Evolutionary conservation across 1,140 invertebrate genomes (phyloP).

Genomic region (Hyles euphorbiae): DNA sequence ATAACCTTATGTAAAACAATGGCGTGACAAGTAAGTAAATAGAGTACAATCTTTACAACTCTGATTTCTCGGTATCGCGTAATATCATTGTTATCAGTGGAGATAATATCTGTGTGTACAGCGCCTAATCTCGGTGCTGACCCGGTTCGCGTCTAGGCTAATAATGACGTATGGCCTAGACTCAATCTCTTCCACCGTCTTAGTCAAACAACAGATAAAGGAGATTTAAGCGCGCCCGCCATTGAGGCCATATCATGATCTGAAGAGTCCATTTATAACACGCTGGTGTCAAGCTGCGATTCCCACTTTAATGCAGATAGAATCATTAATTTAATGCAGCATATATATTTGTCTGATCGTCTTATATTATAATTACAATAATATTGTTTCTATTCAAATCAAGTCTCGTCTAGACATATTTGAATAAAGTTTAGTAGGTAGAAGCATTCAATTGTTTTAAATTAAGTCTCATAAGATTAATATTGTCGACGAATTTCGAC

Average conservation of each 20-base stretch:
- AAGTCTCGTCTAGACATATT: no score
- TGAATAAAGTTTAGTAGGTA: no score
- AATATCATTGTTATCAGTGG: slow-evolving; percentile 45
- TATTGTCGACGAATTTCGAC: no score
- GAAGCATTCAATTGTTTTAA: no score
- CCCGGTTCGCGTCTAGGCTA: slow-evolving; percentile 56
- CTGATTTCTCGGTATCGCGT: slow-evolving; percentile 50
- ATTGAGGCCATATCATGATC: slow-evolving; percentile 32
- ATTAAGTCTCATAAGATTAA: no score
- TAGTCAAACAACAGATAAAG: slow-evolving; percentile 58
- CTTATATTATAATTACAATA: no score
- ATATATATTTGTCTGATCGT: no score
- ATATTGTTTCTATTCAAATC: no score
- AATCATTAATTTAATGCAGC: no score
- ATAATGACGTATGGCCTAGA: slow-evolving; percentile 64
- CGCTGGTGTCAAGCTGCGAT: no score
- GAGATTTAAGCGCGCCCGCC: slow-evolving; percentile 39
- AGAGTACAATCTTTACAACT: slow-evolving; percentile 52
- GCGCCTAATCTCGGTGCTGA: slow-evolving; percentile 56
- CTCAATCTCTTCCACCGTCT: slow-evolving; percentile 45
- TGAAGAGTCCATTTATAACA: slow-evolving; percentile 2
- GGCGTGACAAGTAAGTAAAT: background rate
- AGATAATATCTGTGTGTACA: slow-evolving; percentile 49
- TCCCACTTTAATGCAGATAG: no score
- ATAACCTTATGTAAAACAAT: no score